Percentiles rank a stretch among this genome's conserved stretches.
Evolutionary conservation across 2,888 invertebrate genomes (phyloP).

Genomic region (Drosophila planitibia): DNA sequence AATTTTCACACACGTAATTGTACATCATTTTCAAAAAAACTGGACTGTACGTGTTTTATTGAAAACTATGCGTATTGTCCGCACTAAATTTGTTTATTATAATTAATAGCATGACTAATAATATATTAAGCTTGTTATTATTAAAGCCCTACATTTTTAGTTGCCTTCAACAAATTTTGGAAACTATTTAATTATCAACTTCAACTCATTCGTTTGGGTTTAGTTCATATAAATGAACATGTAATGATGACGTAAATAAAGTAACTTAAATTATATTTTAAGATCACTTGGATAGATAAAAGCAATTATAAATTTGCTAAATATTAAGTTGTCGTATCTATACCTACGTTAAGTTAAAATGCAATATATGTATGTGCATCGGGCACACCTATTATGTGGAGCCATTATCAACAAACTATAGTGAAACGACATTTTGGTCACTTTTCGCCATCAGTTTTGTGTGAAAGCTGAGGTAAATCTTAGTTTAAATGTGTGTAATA

Average conservation of each 20-base stretch:
- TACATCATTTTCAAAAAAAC: slow-evolving; percentile 19
- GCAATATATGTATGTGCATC: neutral
- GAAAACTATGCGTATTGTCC: slow-evolving; percentile 25
- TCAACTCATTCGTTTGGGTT: neutral
- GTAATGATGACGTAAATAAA: neutral
- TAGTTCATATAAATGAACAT: neutral
- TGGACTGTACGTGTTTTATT: slow-evolving; percentile 17
- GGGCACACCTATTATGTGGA: neutral
- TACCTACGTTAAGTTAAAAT: neutral
- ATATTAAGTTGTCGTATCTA: neutral
- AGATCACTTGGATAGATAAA: neutral
- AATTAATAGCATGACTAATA: slow-evolving; percentile 4
- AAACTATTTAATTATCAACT: slow-evolving; percentile 10
- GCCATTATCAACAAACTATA: slow-evolving; percentile 13
- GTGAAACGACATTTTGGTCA: slow-evolving; percentile 37
- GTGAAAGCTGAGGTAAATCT: slow-evolving; percentile 14
- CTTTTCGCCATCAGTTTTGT: slow-evolving; percentile 26
- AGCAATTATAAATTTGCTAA: neutral
- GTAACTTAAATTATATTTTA: neutral
- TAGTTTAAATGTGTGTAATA: slow-evolving; percentile 39
- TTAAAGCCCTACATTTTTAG: neutral
- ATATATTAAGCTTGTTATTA: neutral
- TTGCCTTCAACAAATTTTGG: neutral
- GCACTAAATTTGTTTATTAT: slow-evolving; percentile 5
- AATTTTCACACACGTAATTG: slow-evolving; percentile 9